Conservation (phyloP, 2,888 invertebrate species). For the Dusona sp. region DNA sequence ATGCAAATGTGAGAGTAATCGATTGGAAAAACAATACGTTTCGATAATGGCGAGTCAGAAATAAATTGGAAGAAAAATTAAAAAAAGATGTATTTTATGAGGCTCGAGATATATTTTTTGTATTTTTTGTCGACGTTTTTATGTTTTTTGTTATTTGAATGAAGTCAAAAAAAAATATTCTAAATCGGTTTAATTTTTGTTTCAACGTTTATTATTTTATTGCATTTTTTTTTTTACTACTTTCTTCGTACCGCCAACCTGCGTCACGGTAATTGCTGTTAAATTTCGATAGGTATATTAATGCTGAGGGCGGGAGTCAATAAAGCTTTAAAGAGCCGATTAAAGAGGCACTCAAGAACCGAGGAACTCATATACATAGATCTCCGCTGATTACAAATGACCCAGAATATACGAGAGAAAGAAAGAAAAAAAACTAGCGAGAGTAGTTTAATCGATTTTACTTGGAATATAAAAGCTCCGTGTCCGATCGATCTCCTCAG, state of each 20-base stretch:
- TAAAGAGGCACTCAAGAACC: constrained; percentile 59
- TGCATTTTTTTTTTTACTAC: neutral
- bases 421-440: neutral
- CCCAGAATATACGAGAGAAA: constrained; percentile 36
- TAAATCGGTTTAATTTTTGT: too few relatives aligned
- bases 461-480: constrained; percentile 52
- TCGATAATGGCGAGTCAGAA: neutral
- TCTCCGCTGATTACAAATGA: constrained; percentile 36
- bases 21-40: constrained; percentile 15
- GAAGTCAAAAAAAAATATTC: neutral
- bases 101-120: neutral
- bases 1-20: constrained; percentile 12
- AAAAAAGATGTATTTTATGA: neutral
- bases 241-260: neutral
- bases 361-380: constrained; percentile 12
- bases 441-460: constrained; percentile 56
- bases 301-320: constrained; percentile 16
- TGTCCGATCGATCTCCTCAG: constrained; percentile 43
- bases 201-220: neutral
- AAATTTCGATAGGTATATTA: constrained; percentile 10
- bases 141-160: neutral
- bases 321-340: constrained; percentile 56
- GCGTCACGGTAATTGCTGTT: constrained; percentile 45
- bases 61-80: neutral
- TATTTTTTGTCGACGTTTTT: neutral